Evolutionary conservation across 2,888 invertebrate species (phyloP).

Genomic region (Scelioninae gen. 1): DNA sequence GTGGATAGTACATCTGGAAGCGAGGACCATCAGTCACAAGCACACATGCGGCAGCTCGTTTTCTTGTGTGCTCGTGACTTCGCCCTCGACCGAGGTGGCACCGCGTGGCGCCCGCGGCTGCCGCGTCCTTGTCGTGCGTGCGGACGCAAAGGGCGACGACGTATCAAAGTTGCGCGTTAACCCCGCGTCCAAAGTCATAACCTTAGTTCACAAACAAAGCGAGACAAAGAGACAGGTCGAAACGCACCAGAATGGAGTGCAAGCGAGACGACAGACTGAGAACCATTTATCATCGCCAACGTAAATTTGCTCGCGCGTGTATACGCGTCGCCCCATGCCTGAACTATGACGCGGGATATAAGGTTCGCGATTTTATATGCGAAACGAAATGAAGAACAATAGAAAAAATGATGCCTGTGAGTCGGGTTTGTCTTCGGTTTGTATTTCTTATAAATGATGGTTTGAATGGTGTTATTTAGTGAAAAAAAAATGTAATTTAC

Average conservation of each 20-base stretch:
- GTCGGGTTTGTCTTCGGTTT: no score
- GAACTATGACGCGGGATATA: conserved; percentile 38
- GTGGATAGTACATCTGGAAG: conserved; percentile 83
- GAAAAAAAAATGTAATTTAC: no score
- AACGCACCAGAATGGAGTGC: conserved; percentile 20
- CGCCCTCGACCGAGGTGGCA: conserved; percentile 60
- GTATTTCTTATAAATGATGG: no score
- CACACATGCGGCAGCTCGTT: conserved; percentile 82
- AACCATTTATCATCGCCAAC: conserved; percentile 83
- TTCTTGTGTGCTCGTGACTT: conserved; percentile 70
- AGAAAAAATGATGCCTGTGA: no score
- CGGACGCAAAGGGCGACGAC: conserved; percentile 62
- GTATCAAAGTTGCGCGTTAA: conserved; percentile 58
- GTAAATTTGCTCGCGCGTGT: conserved; percentile 79
- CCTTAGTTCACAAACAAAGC: conserved; percentile 63
- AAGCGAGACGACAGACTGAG: conserved; percentile 74
- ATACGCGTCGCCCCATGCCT: conserved; percentile 59
- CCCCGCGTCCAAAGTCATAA: conserved; percentile 67
- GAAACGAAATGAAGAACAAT: conserved; percentile 61
- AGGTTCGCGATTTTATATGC: conserved; percentile 55
- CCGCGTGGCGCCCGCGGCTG: conserved; percentile 64
- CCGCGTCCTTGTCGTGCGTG: conserved; percentile 54
- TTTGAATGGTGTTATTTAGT: no score
- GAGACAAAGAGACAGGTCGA: conserved; percentile 50
- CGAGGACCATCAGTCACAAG: conserved; percentile 84